Evolutionary conservation across 2,888 invertebrate genomes (phyloP), one percentile per base, ranked within the genome.

Genomic region (Callyntrura guangdongensis): DNA sequence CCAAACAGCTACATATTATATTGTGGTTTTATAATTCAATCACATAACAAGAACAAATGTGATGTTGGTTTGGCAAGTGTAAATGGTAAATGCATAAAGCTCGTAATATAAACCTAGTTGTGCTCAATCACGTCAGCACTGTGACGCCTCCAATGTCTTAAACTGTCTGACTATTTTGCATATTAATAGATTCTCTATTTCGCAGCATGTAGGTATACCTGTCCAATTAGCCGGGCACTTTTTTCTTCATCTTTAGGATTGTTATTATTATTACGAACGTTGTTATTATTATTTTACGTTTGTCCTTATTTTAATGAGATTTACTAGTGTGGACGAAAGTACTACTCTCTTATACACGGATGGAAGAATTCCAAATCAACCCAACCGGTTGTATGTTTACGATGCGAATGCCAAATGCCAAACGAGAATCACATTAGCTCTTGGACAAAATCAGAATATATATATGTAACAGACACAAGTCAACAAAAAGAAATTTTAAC

Each of bases 131-230:
- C 47, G 56, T 81, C 27, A 59, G 81, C 81, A 59, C 11, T 59
- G 56, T 45, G 79, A 56, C 79, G 79, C 64, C 61, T 61, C n/a
- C 12, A 45, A 61, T 61, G 61, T 20, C 61, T 45, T 36, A 61
- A 82, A 82, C 17, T 61, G 61, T 82, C 61, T 17, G 82, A 69
- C 85, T 85, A 85, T 36, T 85, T 85, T 56, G 72, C 85, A 85
- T 85, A 85, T 72, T 85, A 85, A 85, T 85, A 56, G 85, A 11
- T 69, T 84, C 22, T 47, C 9, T 17, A 5, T 12, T 67, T 84
- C 22, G 53, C 64, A 84, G 61, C 69, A 69, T 72, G 85, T 72
- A 53, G 49, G 72, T 56, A 47, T 72, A 72, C 85, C 72, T 56
- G 69, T 72, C 59, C 82, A 82, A 79, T 79, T 79, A 79, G 79